A percentile compares a stretch with the other conserved stretches of the same genome.
These are phyloP conservation scores for Callionymus lyra DNA, from an alignment of 2,113 vertebrate genomes.

Conservation along the genomic window DNA sequence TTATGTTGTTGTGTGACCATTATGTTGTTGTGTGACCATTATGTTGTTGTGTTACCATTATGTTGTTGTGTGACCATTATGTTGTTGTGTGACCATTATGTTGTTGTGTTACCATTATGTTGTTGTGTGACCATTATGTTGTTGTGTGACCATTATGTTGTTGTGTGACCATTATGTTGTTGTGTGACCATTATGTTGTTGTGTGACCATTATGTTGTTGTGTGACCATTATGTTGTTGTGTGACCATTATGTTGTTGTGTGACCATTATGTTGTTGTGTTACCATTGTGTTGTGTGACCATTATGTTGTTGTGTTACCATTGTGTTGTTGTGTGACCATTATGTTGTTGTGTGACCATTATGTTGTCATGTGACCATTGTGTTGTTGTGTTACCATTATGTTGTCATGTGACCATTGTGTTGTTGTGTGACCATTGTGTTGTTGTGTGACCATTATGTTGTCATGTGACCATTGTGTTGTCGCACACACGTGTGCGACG, in stretches of 20 bases:
- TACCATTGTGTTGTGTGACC: constrained; percentile 80
- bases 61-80: constrained; percentile 80
- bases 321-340: constrained; percentile 6
- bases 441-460: constrained; percentile 15
- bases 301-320: constrained; percentile 18
- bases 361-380: constrained; percentile 82
- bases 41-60: too few species aligned
- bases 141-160: constrained; percentile 16
- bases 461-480: too few species aligned
- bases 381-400: constrained; percentile 17
- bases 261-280: constrained; percentile 9
- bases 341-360: too few species aligned
- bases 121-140: constrained; percentile 74
- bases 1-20: constrained; percentile 21
- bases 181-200: constrained; percentile 65
- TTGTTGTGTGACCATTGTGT: constrained; percentile 77
- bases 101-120: constrained; percentile 40
- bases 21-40: constrained; percentile 2
- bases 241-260: constrained; percentile 31
- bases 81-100: constrained; percentile 16
- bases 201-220: constrained; percentile 12
- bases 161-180: constrained; percentile 67
- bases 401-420: neutral
- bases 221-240: constrained; percentile 83
- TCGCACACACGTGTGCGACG: too few species aligned